These are phyloP conservation scores for Hiodon tergisus DNA, from an alignment of 2,113 vertebrate genomes.

Conservation along the genomic window DNA sequence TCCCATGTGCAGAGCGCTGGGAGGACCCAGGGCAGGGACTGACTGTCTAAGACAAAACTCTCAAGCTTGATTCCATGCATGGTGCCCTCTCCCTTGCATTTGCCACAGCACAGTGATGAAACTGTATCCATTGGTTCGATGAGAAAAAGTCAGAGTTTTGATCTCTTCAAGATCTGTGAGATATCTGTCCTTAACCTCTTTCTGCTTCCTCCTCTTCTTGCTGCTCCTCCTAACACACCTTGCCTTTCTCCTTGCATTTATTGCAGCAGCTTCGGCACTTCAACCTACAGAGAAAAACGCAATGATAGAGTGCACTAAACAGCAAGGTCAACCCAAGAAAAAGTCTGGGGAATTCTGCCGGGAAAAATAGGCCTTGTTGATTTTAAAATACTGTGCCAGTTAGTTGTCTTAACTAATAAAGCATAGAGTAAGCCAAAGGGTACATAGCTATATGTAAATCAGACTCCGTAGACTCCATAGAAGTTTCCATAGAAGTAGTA, in stretches of 20 bases:
- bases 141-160: conserved; percentile 29
- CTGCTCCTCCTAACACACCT: conserved; percentile 3
- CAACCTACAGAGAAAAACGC: conserved; percentile 65
- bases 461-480: no score
- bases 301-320: background rate
- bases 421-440: no score
- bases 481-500: no score
- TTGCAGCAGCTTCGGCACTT: conserved; percentile 81
- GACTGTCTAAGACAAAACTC: conserved; percentile 30
- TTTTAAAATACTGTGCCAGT: no score
- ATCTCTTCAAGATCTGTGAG: conserved; percentile 44
- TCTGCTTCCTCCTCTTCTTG: conserved; percentile 14
- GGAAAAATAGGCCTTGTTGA: no score
- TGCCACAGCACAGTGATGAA: conserved; percentile 29
- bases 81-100: background rate
- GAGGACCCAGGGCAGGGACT: conserved; percentile 47
- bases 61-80: conserved; percentile 19
- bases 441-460: no score
- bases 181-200: conserved; percentile 41
- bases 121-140: conserved; percentile 11
- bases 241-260: conserved; percentile 41
- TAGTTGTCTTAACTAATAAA: no score
- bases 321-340: background rate
- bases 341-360: background rate
- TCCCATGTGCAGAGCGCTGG: conserved; percentile 49